Evolutionary conservation across 2,888 invertebrate genomes (phyloP), one percentile per base, ranked within the genome.

Genomic region (Drosophila paramelanica): DNA sequence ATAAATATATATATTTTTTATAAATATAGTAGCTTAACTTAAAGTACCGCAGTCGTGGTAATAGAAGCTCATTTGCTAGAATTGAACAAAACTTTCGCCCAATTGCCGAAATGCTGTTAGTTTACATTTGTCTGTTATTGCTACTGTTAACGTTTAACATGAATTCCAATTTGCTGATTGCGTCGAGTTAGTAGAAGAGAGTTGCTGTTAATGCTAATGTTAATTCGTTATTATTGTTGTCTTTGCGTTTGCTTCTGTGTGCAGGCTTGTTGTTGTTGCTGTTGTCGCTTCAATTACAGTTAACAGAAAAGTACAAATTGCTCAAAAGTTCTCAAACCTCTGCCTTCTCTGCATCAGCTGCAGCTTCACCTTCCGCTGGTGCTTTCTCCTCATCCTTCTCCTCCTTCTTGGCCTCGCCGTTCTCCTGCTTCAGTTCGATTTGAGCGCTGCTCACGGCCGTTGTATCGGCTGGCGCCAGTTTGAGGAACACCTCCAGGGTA

Each of bases 401-500:
- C 11, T 51, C 73, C 55, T 66, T 67, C 27, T 88, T 91, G 87
- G 69, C 88, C 81, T 88, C 89, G 11, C 90, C 90, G 25, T 91
- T 90, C 70, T 91, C 86, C 59, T 78, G 74, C 72, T 93, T 92
- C 60, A 92, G 75, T 77, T 92, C 91, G 56, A 93, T 92, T 79
- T 93, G 93, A 58, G 93, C 93, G 74, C 92, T 93, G 66, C 93
- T 93, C 55, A 90, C 79, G 86, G 92, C 81, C 45, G 92, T 91
- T 13, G 91, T 90, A 58, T 93, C 93, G 53, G 94, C 94, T 1
- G 94, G 93, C 80, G 95, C 95, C 80, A 97, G 91, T 93, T 97
- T 97, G 67, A 98, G 93, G 92, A 98, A 98, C 91, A 96, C 95
- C 91, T 98, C 97, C 93, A 98, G 93, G 81, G 96, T 96, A 90